Base-by-base conservation (phyloP, 2,888 invertebrate genomes). In the Furcula furcula region DNA sequence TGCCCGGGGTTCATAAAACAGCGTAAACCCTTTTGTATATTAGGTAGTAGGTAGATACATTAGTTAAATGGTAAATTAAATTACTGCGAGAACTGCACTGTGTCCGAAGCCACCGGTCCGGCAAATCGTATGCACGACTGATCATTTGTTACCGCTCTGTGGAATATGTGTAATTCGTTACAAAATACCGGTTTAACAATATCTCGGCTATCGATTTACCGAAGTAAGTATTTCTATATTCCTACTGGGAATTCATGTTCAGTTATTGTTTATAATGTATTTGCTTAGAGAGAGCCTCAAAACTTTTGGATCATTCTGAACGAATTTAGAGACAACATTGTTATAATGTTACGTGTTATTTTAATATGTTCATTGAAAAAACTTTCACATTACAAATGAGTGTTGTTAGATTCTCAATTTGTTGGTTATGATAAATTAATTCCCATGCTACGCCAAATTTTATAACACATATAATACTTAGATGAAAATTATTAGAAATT, bases 141-240 rank as follows among this genome's bases (percentile, higher is more conserved):
- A 49, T 53, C 55, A 51, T 52, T 43, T 35, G 52, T 34, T 48
- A 36, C 44, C 61, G 39, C 30, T 52, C 49, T 23, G 50, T 48
- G 62, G 55, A 44, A 61, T 64, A 57, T 57, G 50, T 57, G 53
- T 57, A 60, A 64, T 61, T 54, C 55, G 59, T 64, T 62, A 58
- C 65, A 58, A 55, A 58, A 61, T 46, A 49, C 46, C 29, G 40
- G 43, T 7, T 15, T 12, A 7, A 27, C 27, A 14, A 15, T 10
- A 15, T 14, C n/a, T 27, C 5, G 15, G 15, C 4, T 27, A 15
- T 27, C 15, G 27, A 27, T 27, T 27, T 10, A 15, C 27, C 15
- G 9, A 10, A 27, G 2, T 21, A 21, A n/a, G n/a, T n/a, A n/a
- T n/a, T 10, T 10, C 10, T 10, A 21, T 5, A 10, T 3, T 4